Conservation (phyloP, 2,888 invertebrate species). For the Suillia variegata region DNA sequence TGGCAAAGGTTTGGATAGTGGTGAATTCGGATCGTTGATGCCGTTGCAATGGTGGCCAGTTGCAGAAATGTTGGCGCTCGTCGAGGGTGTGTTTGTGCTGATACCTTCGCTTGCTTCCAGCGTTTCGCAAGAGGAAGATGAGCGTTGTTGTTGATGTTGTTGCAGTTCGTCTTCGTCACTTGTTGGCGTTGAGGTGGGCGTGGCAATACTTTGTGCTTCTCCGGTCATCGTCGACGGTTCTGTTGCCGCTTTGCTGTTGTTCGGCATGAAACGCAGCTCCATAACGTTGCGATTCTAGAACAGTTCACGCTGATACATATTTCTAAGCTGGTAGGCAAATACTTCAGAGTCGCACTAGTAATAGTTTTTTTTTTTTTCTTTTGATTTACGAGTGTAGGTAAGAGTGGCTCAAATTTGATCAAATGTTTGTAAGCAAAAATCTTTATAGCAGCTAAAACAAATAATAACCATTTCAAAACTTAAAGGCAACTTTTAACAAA, state of each 20-base stretch:
- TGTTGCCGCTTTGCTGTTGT: constrained; percentile 20
- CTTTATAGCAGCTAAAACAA: too few species aligned
- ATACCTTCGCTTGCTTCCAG: constrained; percentile 50
- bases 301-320: constrained; percentile 57
- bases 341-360: constrained; percentile 40
- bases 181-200: constrained; percentile 21
- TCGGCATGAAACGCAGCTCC: constrained; percentile 59
- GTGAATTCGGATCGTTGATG: constrained; percentile 30
- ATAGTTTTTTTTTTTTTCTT: constrained; percentile 26
- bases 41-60: not conserved
- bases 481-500: too few species aligned
- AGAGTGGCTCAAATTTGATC: too few species aligned
- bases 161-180: constrained; percentile 22
- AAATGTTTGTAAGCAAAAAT: too few species aligned
- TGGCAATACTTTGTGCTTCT: constrained; percentile 11
- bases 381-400: too few species aligned
- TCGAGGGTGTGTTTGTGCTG: constrained; percentile 17
- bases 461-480: too few species aligned
- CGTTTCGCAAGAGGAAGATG: constrained; percentile 55
- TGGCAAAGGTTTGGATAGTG: constrained; percentile 50
- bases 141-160: constrained; percentile 28
- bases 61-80: constrained; percentile 4
- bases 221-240: constrained; percentile 13
- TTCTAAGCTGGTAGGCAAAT: constrained; percentile 46
- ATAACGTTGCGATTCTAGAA: constrained; percentile 61